These are phyloP conservation scores for Mormyrus iriodes DNA, from an alignment of 2,113 vertebrate genomes.

Conservation along the genomic window DNA sequence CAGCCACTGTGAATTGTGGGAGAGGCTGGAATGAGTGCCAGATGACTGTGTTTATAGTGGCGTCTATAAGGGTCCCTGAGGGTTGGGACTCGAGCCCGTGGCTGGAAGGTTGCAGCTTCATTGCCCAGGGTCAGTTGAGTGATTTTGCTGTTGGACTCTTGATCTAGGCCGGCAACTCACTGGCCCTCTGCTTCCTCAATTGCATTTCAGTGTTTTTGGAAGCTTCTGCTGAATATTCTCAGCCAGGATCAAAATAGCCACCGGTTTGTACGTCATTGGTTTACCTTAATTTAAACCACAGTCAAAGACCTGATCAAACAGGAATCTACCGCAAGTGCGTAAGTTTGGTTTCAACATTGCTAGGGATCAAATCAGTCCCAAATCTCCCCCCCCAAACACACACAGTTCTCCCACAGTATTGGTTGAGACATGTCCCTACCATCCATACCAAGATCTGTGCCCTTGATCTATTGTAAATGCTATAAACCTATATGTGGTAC, in stretches of 20 bases:
- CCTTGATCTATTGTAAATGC: background rate
- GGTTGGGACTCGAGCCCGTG: background rate
- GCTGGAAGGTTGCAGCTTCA: background rate
- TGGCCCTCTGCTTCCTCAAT: background rate
- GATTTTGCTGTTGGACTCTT: background rate
- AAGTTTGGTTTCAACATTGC: background rate
- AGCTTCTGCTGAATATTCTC: background rate
- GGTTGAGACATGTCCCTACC: background rate
- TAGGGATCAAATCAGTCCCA: background rate
- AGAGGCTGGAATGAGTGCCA: background rate
- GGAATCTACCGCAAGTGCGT: background rate
- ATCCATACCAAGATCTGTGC: background rate
- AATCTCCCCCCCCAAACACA: background rate
- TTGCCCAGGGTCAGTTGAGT: background rate
- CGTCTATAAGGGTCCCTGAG: background rate
- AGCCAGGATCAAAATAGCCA: background rate
- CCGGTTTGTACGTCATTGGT: background rate
- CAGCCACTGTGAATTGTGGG: background rate
- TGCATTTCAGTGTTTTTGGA: background rate
- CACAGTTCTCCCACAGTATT: background rate
- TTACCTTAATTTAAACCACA: background rate
- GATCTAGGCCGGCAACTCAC: background rate
- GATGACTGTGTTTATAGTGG: background rate
- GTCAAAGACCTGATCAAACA: background rate
- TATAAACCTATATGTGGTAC: background rate